Base-by-base conservation (phyloP, 2,888 invertebrate genomes). In the Euclidia mi region DNA sequence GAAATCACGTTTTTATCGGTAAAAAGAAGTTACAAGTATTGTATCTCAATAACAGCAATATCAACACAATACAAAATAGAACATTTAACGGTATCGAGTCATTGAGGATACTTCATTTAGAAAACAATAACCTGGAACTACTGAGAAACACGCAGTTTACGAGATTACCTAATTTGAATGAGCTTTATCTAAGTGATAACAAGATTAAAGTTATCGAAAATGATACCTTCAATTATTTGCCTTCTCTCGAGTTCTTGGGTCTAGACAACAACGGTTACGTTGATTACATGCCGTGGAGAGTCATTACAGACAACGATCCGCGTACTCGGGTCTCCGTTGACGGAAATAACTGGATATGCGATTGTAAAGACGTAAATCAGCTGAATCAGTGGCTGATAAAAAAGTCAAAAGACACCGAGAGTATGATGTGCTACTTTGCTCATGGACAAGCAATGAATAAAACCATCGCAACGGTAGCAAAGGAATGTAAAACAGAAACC, bases 1-100 rank as follows among this genome's bases (percentile, higher is more conserved):
- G 96, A 79, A 97, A 97, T 92, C 97, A 98, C 95, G 97, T 97
- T 84, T 98, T 98, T 91, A 97, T 98, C 85, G 98, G 97, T 62
- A 97, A 97, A 92, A 97, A 97, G 89, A 96, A 97, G 87, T 93
- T 98, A 67, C 96, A 97, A 91, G 96, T 96, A 74, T 94, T 98
- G 71, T 97, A 95, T 90, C 95, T 98, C 70, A 98, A 98, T 92
- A 96, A 96, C 89, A 97, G 97, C 89, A 96, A 96, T 80, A 96
- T 98, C 70, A 95, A 96, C 68, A 95, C 96, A 70, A 96, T 98
- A 84, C 96, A 96, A 93, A 97, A 97, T 92, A 95, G 97, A 83
- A 97, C 97, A 65, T 98, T 98, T 91, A 97, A 97, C 94, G 97
- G 97, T 45, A 96, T 97, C 53, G 96, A 96, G 75, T 96, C 96